Evolutionary conservation across 2,797 vertebrate genomes (phyloP).

Genomic region (Agapornis canus): DNA sequence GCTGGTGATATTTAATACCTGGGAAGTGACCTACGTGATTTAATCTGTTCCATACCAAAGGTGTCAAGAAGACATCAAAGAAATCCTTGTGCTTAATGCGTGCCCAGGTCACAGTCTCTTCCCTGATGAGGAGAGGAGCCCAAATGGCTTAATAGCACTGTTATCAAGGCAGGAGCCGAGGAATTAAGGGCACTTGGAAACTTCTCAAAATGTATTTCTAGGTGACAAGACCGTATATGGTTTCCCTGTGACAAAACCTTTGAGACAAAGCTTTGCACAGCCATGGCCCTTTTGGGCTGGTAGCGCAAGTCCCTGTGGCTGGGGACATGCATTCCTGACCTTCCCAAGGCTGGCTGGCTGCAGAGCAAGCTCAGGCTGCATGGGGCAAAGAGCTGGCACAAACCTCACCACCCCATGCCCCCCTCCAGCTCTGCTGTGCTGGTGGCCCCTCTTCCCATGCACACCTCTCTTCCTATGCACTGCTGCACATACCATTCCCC

Average conservation of each 20-base stretch:
- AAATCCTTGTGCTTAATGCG: slow-evolving; percentile 24
- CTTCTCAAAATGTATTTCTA: background rate
- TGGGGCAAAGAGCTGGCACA: fast-evolving
- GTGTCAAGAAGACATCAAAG: slow-evolving; percentile 28
- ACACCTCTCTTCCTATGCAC: background rate
- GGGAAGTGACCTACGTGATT: slow-evolving; percentile 33
- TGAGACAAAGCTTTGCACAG: background rate
- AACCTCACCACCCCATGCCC: fast-evolving
- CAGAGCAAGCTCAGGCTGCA: background rate
- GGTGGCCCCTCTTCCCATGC: background rate
- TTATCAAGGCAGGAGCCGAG: background rate
- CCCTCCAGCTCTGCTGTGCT: fast-evolving
- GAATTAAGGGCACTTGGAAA: slow-evolving; percentile 42
- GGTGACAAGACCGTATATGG: background rate
- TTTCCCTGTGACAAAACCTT: background rate
- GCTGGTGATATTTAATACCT: slow-evolving; percentile 17
- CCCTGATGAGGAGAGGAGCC: background rate
- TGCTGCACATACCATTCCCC: background rate
- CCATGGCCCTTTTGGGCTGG: background rate
- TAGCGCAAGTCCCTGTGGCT: background rate
- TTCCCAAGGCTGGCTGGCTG: background rate
- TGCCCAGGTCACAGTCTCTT: slow-evolving; percentile 15
- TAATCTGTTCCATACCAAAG: slow-evolving; percentile 25
- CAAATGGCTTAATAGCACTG: background rate
- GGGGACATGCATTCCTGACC: background rate